Percentiles rank a stretch among this genome's conserved stretches.
phyloP scores from a whole-genome alignment of 2,113 vertebrate species.

The Loxodonta africana region DNA sequence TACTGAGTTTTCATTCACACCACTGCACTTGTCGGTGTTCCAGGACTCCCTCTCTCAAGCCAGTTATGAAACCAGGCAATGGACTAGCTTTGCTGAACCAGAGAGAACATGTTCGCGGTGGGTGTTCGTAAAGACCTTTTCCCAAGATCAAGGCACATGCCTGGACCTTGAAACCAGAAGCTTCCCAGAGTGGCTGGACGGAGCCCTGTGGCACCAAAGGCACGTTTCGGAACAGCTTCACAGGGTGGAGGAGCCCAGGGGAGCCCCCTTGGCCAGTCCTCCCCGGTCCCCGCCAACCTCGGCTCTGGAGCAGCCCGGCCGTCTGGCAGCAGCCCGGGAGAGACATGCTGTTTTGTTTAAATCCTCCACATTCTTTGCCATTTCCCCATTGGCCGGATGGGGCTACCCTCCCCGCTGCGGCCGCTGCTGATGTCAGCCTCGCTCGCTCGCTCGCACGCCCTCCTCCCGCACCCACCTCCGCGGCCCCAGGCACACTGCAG shows the following conservation, averaged over 20 bases:
- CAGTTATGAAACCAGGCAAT: neutral
- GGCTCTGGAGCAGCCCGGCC: slow-evolving; percentile 22
- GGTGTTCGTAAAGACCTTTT: slow-evolving; percentile 10
- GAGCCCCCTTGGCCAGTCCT: slow-evolving; percentile 27
- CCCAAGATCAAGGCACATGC: slow-evolving; percentile 46
- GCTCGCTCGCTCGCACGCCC: slow-evolving; percentile 72
- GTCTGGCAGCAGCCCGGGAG: slow-evolving; percentile 57
- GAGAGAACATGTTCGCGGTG: neutral
- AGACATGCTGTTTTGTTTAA: slow-evolving; percentile 85
- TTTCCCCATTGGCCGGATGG: slow-evolving; percentile 86
- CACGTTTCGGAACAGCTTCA: neutral
- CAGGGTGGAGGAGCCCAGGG: neutral
- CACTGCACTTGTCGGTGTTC: neutral
- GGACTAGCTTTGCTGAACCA: neutral
- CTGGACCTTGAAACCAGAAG: neutral
- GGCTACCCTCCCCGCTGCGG: slow-evolving; percentile 86
- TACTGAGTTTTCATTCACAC: neutral
- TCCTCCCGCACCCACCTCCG: slow-evolving; percentile 81
- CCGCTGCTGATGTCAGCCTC: slow-evolving; percentile 89
- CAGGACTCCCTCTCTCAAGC: neutral
- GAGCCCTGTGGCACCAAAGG: neutral
- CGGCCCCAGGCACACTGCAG: slow-evolving; percentile 80
- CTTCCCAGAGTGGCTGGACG: neutral
- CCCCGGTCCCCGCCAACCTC: slow-evolving; percentile 79
- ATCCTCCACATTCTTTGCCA: slow-evolving; percentile 82